A percentile compares a stretch with the other conserved stretches of the same genome.
Conservation (phyloP, 2,113 vertebrate species). For the Bubo bubo region DNA sequence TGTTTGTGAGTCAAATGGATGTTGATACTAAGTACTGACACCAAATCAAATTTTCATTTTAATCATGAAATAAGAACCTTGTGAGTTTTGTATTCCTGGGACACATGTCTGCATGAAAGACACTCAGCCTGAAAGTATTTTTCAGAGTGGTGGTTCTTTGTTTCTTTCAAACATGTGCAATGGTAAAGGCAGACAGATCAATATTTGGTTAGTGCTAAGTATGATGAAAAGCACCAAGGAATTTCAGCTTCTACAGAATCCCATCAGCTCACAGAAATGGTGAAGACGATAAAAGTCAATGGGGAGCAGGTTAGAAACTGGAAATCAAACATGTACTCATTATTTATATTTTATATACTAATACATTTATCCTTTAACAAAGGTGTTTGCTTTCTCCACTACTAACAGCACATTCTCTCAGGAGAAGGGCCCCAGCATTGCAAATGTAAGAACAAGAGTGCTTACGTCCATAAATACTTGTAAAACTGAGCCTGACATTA, state of each 20-base stretch:
- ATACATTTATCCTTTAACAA: slow-evolving; percentile 3
- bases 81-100: not conserved
- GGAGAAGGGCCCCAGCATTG: not conserved
- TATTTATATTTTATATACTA: not conserved
- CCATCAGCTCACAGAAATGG: not conserved
- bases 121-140: not conserved
- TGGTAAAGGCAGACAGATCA: not conserved
- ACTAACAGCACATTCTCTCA: not conserved
- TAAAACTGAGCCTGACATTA: not conserved
- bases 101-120: not conserved
- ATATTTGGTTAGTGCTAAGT: slow-evolving; percentile 20
- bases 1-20: not conserved
- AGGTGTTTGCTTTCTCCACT: not conserved
- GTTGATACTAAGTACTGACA: not conserved
- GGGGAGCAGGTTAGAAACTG: not conserved
- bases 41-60: not conserved
- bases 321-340: slow-evolving; percentile 14
- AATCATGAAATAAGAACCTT: not conserved
- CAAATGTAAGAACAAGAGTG: not conserved
- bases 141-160: not conserved
- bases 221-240: not conserved
- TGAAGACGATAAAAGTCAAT: not conserved
- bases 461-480: slow-evolving; percentile 17
- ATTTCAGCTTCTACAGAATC: not conserved
- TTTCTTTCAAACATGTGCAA: not conserved